Base-by-base conservation (phyloP, 2,888 invertebrate genomes). In the Pachymerium ferrugineum region DNA sequence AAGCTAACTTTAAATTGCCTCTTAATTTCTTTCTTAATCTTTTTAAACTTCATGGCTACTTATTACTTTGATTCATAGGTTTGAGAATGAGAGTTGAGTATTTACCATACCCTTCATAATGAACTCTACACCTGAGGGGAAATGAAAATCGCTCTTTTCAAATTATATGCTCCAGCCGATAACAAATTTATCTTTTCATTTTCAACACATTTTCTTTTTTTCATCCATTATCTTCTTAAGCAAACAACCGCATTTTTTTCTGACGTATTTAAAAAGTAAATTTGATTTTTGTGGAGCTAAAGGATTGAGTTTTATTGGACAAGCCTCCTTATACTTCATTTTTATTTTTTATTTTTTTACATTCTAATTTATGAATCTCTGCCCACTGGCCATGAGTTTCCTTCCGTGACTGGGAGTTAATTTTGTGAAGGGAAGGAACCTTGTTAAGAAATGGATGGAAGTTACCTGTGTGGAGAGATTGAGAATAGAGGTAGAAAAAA, bases 401-500 rank as follows among this genome's bases (percentile, higher is more conserved):
- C 62, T 62, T 62, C 62, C 62, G 62, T 62, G 62, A 62, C 62
- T 62, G 62, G 62, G 62, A 62, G 62, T 62, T 62, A 62, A 62
- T 62, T 62, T 62, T 28, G 28, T 28, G 62, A 25, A 62, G 62
- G 62, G 62, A 62, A 62, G 62, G 62, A 62, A 62, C 62, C 62
- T 62, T 62, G 62, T 62, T 62, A 62, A 62, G 62, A 62, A 62
- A 62, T 62, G 62, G 62, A 62, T 62, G 62, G 62, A 62, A 62
- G 62, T 62, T 62, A 62, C 62, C 62, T 62, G 28, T 62, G 62
- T 62, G 62, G 25, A 62, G 62, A 62, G 25, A 62, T 62, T 62
- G 62, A 62, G 62, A 62, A 62, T 62, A 28, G 62, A 62, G 28
- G 62, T 28, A 62, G 62, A 54, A 62, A 54, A 62, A 62, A 62